Evolutionary conservation across 1,140 invertebrate species (phyloP).

Genomic region (Zaprionus davidi): DNA sequence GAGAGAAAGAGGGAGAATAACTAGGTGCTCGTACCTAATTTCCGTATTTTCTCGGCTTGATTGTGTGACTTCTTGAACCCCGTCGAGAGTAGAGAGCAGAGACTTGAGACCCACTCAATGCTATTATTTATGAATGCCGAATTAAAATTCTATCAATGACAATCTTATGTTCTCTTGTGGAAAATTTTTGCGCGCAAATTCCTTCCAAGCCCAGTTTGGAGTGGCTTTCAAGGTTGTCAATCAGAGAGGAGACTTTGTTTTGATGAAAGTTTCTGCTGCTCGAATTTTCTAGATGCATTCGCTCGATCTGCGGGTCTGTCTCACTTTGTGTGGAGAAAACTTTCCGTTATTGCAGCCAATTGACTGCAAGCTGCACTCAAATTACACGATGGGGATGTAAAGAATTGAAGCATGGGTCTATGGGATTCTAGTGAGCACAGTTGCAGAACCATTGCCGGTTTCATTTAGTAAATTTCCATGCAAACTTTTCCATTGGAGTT

Average conservation of each 20-base stretch:
- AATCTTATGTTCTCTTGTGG: slow-evolving; percentile 18
- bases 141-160: slow-evolving; percentile 42
- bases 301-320: not conserved
- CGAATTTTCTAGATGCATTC: slow-evolving; percentile 49
- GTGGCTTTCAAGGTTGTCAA: slow-evolving; percentile 35
- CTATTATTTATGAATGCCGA: slow-evolving; percentile 6
- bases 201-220: not conserved
- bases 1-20: not conserved
- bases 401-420: slow-evolving; percentile 1
- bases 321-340: slow-evolving; percentile 44
- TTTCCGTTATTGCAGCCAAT: slow-evolving; percentile 69
- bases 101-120: not conserved
- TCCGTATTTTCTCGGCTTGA: slow-evolving; percentile 15
- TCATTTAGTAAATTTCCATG: slow-evolving; percentile 11
- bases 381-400: slow-evolving; percentile 47
- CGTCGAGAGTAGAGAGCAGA: not conserved
- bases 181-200: slow-evolving; percentile 47
- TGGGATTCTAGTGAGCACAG: slow-evolving; percentile 2
- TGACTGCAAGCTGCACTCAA: slow-evolving; percentile 52
- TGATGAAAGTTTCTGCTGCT: slow-evolving; percentile 23
- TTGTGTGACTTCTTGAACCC: slow-evolving; percentile 12
- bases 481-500: slow-evolving; percentile 21
- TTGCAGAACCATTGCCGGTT: slow-evolving; percentile 17
- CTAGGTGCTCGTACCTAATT: slow-evolving; percentile 12
- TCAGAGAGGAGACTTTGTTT: slow-evolving; percentile 24